Base-by-base conservation (phyloP, 2,797 vertebrate species). In the Florisuga fusca region DNA sequence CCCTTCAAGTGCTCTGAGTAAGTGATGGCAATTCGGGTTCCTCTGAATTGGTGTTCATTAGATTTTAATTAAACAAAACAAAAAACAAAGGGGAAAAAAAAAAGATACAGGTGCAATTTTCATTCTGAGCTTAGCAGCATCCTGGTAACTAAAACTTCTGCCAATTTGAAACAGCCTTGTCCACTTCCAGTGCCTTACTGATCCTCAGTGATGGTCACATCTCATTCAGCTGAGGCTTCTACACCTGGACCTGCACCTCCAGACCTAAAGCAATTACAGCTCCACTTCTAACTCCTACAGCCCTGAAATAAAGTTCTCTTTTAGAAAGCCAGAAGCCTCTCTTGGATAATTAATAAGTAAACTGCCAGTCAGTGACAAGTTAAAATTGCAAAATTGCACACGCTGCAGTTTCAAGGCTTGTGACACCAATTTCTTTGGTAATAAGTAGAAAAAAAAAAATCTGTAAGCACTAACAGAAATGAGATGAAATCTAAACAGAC, bases 401-500 rank as follows among this genome's bases (percentile, higher is more conserved):
- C 62, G 3, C 64, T 63, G 79, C 64, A 61, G 22, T 72, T 95
- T 75, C 82, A 45, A 81, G 90, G 29, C 71, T 88, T 57, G 27
- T 45, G 64, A 80, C 46, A 59, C 46, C 74, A 58, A 22, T 93
- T 84, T 91, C 72, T 81, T 51, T 82, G 67, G 73, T 78, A 95
- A 86, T 91, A 95, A 96, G 76, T 92, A 85, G 4, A 0, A 64
- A 59, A 38, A 34, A 57, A 69, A 75, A 63, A 45, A 34, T n/a
- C 25, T 69, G 51, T 67, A 79, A 96, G 69, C 57, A 33, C 79
- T 61, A 89, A 36, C 33, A 78, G 81, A 89, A 93, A 94, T 84
- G 59, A 92, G 71, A 95, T 54, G 29, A 43, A 94, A 94, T 69
- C 83, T 87, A 97, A 95, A 94, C 93, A 97, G 87, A 89, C 62